Evolutionary conservation across 2,888 invertebrate species (phyloP).

Genomic region (Metalampra italica): DNA sequence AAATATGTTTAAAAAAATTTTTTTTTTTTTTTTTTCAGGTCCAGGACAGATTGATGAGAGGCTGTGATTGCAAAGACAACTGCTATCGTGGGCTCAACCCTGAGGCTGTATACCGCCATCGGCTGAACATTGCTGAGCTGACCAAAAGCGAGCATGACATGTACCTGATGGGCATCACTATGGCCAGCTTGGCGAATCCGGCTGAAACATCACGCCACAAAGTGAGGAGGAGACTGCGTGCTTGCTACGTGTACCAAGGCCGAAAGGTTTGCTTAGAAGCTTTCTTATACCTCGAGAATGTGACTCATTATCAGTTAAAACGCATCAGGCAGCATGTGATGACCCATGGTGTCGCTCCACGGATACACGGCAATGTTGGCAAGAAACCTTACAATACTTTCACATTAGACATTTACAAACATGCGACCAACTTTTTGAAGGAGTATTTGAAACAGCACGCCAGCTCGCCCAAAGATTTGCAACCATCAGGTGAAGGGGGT

Average conservation of each 20-base stretch:
- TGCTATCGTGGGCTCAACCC: conserved; percentile 87
- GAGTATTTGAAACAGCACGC: conserved; percentile 84
- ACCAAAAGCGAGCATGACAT: conserved; percentile 91
- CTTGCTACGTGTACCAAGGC: conserved; percentile 88
- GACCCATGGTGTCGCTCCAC: conserved; percentile 87
- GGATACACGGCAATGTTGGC: conserved; percentile 88
- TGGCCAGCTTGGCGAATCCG: conserved; percentile 87
- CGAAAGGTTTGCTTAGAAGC: conserved; percentile 87
- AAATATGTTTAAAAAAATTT: neutral
- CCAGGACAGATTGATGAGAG: conserved; percentile 82
- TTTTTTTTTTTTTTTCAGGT: conserved; percentile 74
- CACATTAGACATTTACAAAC: conserved; percentile 87
- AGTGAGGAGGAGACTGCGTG: conserved; percentile 83
- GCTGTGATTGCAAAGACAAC: conserved; percentile 88
- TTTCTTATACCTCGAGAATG: conserved; percentile 87
- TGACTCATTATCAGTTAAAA: conserved; percentile 88
- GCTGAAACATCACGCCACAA: conserved; percentile 85
- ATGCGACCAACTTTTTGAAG: conserved; percentile 86
- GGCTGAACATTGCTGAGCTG: conserved; percentile 87
- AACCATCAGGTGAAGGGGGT: conserved; percentile 61
- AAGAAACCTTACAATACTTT: conserved; percentile 90
- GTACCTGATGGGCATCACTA: conserved; percentile 91
- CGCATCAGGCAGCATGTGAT: conserved; percentile 87
- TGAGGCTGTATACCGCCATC: conserved; percentile 86
- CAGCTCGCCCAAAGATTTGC: conserved; percentile 72